phyloP scores from a whole-genome alignment of 2,113 vertebrate genomes.

The cattle (Bos taurus) region ARS-UCD2.0 NC_037336.1:96809001-96809500 shows the following conservation, averaged over 20 bases:
- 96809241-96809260: not conserved
- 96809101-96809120: too few species aligned
- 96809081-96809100: accelerated
- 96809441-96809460: not conserved
- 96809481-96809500: not conserved
- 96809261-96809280: not conserved
- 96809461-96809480: not conserved
- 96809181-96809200: accelerated
- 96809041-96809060: not conserved
- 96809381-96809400: not conserved
- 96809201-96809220: not conserved
- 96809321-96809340: not conserved
- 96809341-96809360: not conserved
- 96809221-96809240: not conserved
- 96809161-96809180: not conserved
- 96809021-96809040: not conserved
- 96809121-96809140: not conserved
- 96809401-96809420: not conserved
- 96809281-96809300: accelerated
- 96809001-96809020: accelerated
- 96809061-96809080: not conserved
- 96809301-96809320: not conserved
- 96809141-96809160: not conserved
- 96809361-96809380: not conserved
- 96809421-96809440: not conserved